Percentiles rank a stretch among this genome's conserved stretches.
These are phyloP conservation scores for Thera obeliscata DNA, from an alignment of 2,888 invertebrate species.

Conservation along the genomic window DNA sequence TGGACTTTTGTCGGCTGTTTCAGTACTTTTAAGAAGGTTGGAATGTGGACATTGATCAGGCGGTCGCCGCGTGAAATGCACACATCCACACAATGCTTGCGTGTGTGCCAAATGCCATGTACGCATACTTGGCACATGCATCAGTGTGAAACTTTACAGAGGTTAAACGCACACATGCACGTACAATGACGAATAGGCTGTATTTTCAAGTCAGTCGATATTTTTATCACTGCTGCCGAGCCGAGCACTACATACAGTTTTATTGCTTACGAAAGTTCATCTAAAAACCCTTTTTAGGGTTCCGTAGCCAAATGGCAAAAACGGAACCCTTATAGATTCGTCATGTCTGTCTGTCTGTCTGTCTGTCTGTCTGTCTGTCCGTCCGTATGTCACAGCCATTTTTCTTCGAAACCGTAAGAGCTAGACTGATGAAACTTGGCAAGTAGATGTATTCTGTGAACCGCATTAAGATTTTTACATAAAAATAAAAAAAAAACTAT, in stretches of 20 bases:
- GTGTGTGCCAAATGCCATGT: conserved; percentile 64
- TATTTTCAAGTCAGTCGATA: conserved; percentile 49
- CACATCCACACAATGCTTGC: conserved; percentile 43
- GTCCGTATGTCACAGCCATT: too few relatives aligned
- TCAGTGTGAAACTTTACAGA: conserved; percentile 50
- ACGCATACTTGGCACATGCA: conserved; percentile 54
- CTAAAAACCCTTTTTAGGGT: not conserved
- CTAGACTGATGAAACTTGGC: too few relatives aligned
- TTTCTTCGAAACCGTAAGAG: too few relatives aligned
- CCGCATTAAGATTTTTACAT: too few relatives aligned
- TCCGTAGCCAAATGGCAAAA: too few relatives aligned
- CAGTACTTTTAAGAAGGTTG: conserved; percentile 59
- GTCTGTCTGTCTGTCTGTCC: too few relatives aligned
- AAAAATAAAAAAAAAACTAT: too few relatives aligned
- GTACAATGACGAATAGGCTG: conserved; percentile 29
- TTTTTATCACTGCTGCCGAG: conserved; percentile 14
- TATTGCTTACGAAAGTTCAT: not conserved
- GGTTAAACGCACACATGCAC: conserved; percentile 44
- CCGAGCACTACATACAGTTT: too few relatives aligned
- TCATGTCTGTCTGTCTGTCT: too few relatives aligned
- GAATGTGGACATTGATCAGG: conserved; percentile 78
- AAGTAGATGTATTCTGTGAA: too few relatives aligned
- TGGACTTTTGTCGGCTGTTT: conserved; percentile 43
- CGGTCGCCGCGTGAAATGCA: conserved; percentile 66
- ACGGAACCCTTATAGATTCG: too few relatives aligned